These are phyloP conservation scores for Lithosia quadra DNA, from an alignment of 2,888 invertebrate genomes.

Conservation along the genomic window DNA sequence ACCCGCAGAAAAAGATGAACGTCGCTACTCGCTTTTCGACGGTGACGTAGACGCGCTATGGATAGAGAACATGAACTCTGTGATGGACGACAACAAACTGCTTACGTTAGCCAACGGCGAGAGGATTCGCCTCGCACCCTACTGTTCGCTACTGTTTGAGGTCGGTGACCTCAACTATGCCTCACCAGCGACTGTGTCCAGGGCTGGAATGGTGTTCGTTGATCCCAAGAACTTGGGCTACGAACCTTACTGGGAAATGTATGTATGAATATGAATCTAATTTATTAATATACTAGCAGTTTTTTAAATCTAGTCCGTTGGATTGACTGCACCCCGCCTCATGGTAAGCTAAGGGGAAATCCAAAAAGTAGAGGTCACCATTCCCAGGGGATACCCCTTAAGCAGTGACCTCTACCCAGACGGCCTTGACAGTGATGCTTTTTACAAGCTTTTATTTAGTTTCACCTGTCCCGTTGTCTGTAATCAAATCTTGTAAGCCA, in stretches of 20 bases:
- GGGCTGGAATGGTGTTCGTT: conserved; percentile 97
- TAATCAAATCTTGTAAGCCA: no score
- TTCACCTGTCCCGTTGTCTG: no score
- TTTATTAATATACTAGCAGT: not conserved
- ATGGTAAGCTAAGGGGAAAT: no score
- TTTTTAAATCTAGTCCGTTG: no score
- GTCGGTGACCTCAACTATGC: conserved; percentile 96
- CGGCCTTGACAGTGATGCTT: no score
- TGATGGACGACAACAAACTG: conserved; percentile 97
- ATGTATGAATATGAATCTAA: not conserved
- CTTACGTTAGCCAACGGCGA: conserved; percentile 97
- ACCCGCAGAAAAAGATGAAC: conserved; percentile 91
- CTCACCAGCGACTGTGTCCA: conserved; percentile 96
- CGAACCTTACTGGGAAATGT: conserved; percentile 93
- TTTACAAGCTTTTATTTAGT: no score
- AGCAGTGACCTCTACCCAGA: no score
- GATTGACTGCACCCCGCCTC: no score
- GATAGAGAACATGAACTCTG: conserved; percentile 99
- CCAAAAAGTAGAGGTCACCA: no score
- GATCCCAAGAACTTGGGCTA: conserved; percentile 97
- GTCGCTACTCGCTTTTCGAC: conserved; percentile 95
- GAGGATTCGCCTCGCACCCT: conserved; percentile 92
- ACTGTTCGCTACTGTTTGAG: conserved; percentile 95
- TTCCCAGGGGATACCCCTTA: no score
- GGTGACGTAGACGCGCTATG: conserved; percentile 98